Evolutionary conservation across 2,888 invertebrate species (phyloP).

Genomic region (Drosophila tripunctata): DNA sequence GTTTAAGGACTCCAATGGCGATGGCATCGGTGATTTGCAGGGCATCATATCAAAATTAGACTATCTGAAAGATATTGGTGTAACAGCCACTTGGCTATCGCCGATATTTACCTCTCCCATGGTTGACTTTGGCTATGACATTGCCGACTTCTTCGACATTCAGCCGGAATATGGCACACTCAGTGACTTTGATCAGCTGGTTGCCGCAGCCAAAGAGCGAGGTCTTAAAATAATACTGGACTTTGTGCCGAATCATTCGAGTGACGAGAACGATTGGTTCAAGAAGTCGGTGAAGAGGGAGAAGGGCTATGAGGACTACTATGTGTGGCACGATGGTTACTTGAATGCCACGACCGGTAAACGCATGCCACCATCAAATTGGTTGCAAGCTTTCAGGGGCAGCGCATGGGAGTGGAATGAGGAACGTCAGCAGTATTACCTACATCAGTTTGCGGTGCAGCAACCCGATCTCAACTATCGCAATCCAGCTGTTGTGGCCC

Average conservation of each 20-base stretch:
- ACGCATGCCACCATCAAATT: slow-evolving; percentile 78
- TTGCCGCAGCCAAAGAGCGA: slow-evolving; percentile 85
- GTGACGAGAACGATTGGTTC: slow-evolving; percentile 94
- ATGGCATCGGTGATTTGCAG: slow-evolving; percentile 93
- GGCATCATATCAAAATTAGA: slow-evolving; percentile 87
- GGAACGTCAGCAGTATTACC: slow-evolving; percentile 88
- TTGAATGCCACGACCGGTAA: slow-evolving; percentile 53
- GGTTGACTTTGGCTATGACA: slow-evolving; percentile 91
- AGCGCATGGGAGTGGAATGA: slow-evolving; percentile 90
- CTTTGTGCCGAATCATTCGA: slow-evolving; percentile 91
- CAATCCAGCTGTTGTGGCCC: slow-evolving; percentile 87
- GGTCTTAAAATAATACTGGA: slow-evolving; percentile 86
- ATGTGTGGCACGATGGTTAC: slow-evolving; percentile 90
- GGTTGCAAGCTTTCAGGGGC: slow-evolving; percentile 87
- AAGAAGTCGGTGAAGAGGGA: slow-evolving; percentile 87
- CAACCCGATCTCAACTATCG: slow-evolving; percentile 92
- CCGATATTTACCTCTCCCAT: slow-evolving; percentile 91
- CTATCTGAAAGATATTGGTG: slow-evolving; percentile 88
- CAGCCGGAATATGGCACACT: slow-evolving; percentile 89
- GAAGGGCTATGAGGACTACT: slow-evolving; percentile 89
- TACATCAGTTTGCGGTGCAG: slow-evolving; percentile 89
- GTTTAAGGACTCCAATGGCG: slow-evolving; percentile 92
- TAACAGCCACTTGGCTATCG: slow-evolving; percentile 89
- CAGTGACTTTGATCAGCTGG: slow-evolving; percentile 87
- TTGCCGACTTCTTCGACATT: slow-evolving; percentile 88